Percentiles rank a stretch among this genome's conserved stretches.
phyloP scores from a whole-genome alignment of 2,797 vertebrate genomes.

The Brachyrhaphis roseni region DNA sequence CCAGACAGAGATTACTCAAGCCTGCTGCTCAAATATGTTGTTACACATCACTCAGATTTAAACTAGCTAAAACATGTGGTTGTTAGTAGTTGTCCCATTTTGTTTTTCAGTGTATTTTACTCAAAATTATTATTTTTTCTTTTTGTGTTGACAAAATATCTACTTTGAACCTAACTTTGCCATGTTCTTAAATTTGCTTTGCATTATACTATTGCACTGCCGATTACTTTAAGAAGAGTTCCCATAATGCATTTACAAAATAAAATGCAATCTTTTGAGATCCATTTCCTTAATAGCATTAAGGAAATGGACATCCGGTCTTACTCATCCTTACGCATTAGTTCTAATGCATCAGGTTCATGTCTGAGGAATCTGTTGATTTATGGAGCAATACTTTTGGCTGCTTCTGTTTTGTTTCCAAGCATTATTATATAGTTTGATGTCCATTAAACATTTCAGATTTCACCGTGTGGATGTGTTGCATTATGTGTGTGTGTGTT shows the following conservation, averaged over 20 bases:
- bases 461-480: conserved; percentile 21
- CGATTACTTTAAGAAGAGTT: conserved; percentile 33
- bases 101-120: not conserved
- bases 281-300: conserved; percentile 35
- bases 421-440: not conserved
- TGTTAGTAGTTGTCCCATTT: not conserved
- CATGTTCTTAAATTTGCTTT: not conserved
- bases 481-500: conserved; percentile 30
- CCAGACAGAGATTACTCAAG: conserved; percentile 46
- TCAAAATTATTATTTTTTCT: not conserved
- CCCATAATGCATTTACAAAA: conserved; percentile 40
- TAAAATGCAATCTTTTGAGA: conserved; percentile 14
- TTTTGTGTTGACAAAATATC: not conserved
- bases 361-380: conserved; percentile 28
- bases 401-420: not conserved
- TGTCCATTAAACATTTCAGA: not conserved
- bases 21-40: conserved; percentile 42
- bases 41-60: conserved; percentile 19
- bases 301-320: conserved; percentile 27
- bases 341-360: conserved; percentile 22
- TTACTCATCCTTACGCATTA: conserved; percentile 12
- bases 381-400: conserved; percentile 1
- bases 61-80: not conserved
- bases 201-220: not conserved
- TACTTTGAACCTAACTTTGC: not conserved